A percentile compares a stretch with the other conserved stretches of the same genome.
Conservation (phyloP, 1,140 invertebrate genomes). For the Carposina sasakii region DNA sequence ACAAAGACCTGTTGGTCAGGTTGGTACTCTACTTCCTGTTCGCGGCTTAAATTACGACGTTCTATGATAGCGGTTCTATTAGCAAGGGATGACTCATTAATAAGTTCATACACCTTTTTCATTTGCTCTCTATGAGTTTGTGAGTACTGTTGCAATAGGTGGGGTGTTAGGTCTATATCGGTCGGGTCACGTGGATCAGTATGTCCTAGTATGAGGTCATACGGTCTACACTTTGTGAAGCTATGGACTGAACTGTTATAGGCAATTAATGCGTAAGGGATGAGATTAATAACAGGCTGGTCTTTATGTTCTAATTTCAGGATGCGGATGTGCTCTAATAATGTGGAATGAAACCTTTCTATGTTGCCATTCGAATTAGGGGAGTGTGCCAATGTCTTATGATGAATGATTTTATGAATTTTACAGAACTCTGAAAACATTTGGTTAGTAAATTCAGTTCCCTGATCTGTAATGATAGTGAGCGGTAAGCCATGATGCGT, state of each 20-base stretch:
- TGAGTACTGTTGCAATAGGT: conserved; percentile 25
- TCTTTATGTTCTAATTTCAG: conserved; percentile 1
- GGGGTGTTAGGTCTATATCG: conserved; percentile 20
- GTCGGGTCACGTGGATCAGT: conserved; percentile 19
- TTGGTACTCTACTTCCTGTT: too few species aligned
- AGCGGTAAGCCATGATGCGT: conserved; percentile 6
- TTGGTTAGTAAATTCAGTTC: conserved; percentile 9
- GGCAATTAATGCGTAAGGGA: conserved; percentile 9
- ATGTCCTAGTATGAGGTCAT: conserved; percentile 20
- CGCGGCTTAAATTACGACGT: too few species aligned
- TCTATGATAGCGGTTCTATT: too few species aligned
- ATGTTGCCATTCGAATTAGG: too few species aligned
- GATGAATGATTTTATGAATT: conserved; percentile 8
- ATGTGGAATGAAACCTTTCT: conserved; percentile 1
- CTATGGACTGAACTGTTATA: too few species aligned
- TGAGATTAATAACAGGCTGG: conserved; percentile 7
- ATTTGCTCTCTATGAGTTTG: conserved; percentile 21
- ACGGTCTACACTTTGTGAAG: conserved; percentile 20
- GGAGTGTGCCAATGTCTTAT: conserved; percentile 1
- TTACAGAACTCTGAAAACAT: conserved; percentile 4
- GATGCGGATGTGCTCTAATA: conserved; percentile 5
- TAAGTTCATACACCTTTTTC: too few species aligned
- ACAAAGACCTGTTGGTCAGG: too few species aligned
- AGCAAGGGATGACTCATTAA: too few species aligned
- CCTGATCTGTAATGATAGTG: conserved; percentile 5